phyloP scores from a whole-genome alignment of 2,888 invertebrate genomes.

The Lomographa bimaculata region DNA sequence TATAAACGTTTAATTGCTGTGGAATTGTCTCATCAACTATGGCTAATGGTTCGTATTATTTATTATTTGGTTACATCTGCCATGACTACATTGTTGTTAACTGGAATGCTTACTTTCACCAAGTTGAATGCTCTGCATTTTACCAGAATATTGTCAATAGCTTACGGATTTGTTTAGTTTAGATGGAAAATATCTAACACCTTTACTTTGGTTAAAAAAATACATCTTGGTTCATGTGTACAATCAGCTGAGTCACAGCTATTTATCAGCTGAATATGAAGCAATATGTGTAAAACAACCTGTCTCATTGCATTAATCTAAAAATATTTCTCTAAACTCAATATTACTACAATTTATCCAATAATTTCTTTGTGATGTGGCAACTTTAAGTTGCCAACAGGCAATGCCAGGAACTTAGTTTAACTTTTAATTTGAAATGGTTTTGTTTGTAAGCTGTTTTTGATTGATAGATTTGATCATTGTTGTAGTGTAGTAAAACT shows the following conservation, averaged over 20 bases:
- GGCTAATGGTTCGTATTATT: constrained; percentile 49
- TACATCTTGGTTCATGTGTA: constrained; percentile 1
- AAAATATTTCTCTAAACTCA: too few species aligned
- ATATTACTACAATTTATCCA: too few species aligned
- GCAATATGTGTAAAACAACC: too few species aligned
- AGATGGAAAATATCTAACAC: constrained; percentile 1
- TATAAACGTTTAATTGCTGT: constrained; percentile 29
- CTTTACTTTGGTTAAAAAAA: not conserved
- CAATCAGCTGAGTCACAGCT: constrained; percentile 1
- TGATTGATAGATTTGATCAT: too few species aligned
- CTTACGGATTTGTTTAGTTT: not conserved
- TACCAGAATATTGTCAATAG: constrained; percentile 1
- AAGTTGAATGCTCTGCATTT: constrained; percentile 1
- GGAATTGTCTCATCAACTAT: constrained; percentile 34
- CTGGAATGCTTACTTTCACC: constrained; percentile 27
- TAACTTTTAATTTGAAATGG: too few species aligned
- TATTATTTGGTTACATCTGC: not conserved
- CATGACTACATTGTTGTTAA: constrained; percentile 15
- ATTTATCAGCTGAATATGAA: too few species aligned
- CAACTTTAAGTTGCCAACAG: too few species aligned
- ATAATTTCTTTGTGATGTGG: too few species aligned
- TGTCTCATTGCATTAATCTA: too few species aligned
- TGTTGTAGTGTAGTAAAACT: too few species aligned
- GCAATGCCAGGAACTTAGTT: too few species aligned
- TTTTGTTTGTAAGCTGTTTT: too few species aligned